phyloP scores from a whole-genome alignment of 2,888 invertebrate species.

The Lasioglossum lativentre region DNA sequence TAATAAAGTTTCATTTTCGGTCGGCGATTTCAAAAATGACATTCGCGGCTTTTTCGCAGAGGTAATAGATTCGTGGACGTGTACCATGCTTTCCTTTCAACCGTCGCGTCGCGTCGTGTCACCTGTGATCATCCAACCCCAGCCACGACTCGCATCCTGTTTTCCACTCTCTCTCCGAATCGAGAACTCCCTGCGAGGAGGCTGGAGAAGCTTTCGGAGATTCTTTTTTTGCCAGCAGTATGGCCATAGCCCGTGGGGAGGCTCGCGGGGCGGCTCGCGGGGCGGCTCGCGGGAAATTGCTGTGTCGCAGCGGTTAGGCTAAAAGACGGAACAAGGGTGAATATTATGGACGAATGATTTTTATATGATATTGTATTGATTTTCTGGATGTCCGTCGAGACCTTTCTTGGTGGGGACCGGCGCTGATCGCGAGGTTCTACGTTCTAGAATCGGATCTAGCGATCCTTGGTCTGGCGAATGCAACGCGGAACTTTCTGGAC shows the following conservation, averaged over 20 bases:
- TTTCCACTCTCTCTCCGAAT: not conserved
- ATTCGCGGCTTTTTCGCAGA: no score
- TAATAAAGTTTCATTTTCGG: no score
- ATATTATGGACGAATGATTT: constrained; percentile 28
- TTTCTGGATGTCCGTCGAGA: not conserved
- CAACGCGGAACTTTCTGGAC: not conserved
- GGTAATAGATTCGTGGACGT: no score
- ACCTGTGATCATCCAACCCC: no score
- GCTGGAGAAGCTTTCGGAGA: not conserved
- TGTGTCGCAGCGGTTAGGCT: not conserved
- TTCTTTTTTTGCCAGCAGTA: not conserved
- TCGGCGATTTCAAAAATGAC: no score
- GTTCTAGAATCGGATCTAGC: not conserved
- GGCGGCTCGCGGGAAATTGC: not conserved
- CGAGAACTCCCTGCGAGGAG: not conserved
- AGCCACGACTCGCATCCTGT: not conserved
- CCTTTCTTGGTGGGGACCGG: not conserved
- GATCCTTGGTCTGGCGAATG: not conserved
- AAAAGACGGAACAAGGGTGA: not conserved
- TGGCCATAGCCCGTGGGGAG: not conserved
- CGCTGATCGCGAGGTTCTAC: not conserved
- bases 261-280: not conserved
- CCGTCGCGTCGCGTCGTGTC: no score
- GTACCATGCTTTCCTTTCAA: no score
- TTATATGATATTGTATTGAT: constrained; percentile 42